Evolutionary conservation across 92 coral and sea anemone species (phyloP), one percentile per base, ranked within the genome.

Genomic region (Phymanthus crucifer): DNA sequence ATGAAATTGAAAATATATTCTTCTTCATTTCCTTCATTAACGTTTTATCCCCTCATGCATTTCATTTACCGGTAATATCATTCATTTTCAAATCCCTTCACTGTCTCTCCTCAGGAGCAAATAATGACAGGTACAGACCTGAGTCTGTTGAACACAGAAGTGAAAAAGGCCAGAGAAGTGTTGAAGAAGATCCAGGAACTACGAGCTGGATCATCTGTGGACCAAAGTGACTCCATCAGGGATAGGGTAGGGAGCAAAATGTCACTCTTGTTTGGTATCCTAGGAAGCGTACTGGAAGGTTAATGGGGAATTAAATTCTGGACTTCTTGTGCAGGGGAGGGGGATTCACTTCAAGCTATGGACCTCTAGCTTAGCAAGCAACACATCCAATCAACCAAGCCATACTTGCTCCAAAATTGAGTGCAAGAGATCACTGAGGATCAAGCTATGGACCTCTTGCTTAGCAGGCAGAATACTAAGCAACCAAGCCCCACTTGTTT

Each of bases 121-220:
- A 96, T 96, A 50, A 89, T 93, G 90, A 84, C 94, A 24, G 93
- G 99, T 19, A 93, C 99, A 32, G 99, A 96, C 73, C 87, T 96
- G 18, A 86, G 88, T 80, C 90, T 93, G 79, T 65, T 96, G 34
- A 91, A 81, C 29, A 81, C 82, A 18, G 99, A 96, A 83, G 81
- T 96, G 82, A 69, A 74, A 83, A 96, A 89, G 75, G 99, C 97
- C 3, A 84, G 84, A 73, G 96, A 91, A 24, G 83, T 92, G 6
- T 78, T 96, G 6, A 83, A 78, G 69, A 89, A 84, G 83, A 87
- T 96, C 54, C 74, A 78, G 18, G 89, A 96, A 75, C 88, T 96
- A 89, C 82, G 88, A 75, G 85, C 80, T 31, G 97, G 96, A 24
- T 81, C 77, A 65, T 83, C 91, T 64, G 92, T 90, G 11, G 84